Evolutionary conservation across 2,113 vertebrate genomes (phyloP).

Genomic region (Ceyx melanurus): DNA sequence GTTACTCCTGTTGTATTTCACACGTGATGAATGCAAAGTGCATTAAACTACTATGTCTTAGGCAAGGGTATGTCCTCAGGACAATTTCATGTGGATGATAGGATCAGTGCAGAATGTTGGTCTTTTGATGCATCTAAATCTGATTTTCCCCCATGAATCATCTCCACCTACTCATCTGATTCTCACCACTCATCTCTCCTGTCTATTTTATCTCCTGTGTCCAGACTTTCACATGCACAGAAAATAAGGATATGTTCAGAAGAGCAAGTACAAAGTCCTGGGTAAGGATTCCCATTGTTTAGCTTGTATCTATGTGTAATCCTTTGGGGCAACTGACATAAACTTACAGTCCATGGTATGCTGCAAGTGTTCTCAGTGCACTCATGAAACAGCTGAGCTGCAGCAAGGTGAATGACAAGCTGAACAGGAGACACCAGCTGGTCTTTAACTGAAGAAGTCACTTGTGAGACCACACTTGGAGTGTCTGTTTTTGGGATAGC

Average conservation of each 20-base stretch:
- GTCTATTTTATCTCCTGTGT: background rate
- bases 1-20: background rate
- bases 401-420: background rate
- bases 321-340: background rate
- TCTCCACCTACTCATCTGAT: background rate
- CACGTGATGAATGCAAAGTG: background rate
- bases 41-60: background rate
- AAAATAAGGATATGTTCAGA: background rate
- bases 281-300: background rate
- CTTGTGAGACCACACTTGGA: background rate
- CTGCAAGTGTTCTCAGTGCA: background rate
- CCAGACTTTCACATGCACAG: background rate
- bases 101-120: background rate
- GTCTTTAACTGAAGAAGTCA: background rate
- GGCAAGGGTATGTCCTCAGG: background rate
- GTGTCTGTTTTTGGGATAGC: background rate
- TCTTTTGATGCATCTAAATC: background rate
- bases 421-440: background rate
- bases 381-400: background rate
- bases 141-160: background rate
- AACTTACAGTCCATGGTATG: background rate
- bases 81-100: background rate
- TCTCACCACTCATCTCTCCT: background rate
- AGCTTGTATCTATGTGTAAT: background rate
- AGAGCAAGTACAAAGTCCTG: background rate